These are phyloP conservation scores for Atrichornis clamosus DNA, from an alignment of 2,113 vertebrate genomes.

Conservation along the genomic window DNA sequence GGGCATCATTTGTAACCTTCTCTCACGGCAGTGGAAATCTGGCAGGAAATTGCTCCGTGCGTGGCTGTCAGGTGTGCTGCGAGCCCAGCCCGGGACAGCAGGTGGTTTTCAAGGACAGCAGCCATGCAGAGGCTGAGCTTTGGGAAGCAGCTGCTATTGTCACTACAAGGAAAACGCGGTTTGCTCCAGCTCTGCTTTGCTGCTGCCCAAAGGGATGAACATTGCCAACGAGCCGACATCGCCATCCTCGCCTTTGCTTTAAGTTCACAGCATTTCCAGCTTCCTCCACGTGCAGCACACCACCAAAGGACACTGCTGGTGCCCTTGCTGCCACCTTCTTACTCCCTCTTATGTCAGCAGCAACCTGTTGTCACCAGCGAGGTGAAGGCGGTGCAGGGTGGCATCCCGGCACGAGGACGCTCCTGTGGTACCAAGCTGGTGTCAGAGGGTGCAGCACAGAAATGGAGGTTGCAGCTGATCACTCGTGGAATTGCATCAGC, in stretches of 20 bases:
- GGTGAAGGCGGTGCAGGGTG: background rate
- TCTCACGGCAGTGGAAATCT: background rate
- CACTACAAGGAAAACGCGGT: background rate
- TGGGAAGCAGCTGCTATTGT: background rate
- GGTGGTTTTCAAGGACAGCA: slow-evolving; percentile 6
- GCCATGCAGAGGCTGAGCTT: background rate
- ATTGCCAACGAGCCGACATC: fast-evolving
- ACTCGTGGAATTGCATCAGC: background rate
- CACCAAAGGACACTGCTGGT: background rate
- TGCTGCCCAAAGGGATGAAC: background rate
- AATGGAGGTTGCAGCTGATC: background rate
- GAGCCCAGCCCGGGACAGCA: background rate
- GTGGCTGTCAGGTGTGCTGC: background rate
- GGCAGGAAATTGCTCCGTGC: background rate
- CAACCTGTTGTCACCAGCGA: background rate
- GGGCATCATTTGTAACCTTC: background rate
- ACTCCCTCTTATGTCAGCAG: background rate
- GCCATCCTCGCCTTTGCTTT: background rate
- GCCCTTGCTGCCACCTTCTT: background rate
- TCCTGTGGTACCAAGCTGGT: background rate
- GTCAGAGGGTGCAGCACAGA: background rate
- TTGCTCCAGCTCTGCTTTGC: background rate
- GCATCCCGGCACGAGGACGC: background rate
- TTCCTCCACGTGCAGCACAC: background rate
- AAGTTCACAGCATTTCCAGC: background rate